Evolutionary conservation across 2,797 vertebrate genomes (phyloP), one percentile per base, ranked within the genome.

Genomic region (Galago senegalensis): DNA sequence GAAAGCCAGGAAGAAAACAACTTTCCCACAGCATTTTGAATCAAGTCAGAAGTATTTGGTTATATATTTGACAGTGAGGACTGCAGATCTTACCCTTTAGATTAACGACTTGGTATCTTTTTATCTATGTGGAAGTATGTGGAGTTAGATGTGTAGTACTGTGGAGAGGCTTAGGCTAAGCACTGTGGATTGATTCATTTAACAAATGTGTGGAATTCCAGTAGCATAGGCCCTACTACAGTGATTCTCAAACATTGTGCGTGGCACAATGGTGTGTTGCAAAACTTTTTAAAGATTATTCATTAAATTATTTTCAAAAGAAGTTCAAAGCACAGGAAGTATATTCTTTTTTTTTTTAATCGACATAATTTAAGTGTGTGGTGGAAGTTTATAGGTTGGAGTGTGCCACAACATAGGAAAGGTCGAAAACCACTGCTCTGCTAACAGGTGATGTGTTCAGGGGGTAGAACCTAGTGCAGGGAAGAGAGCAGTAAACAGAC

Each of bases 1-100:
- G 89, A 97, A 93, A 23, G 18, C 34, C 29, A 84, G 46, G 61
- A 92, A 79, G 58, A 65, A 94, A 83, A 53, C 53, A 89, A 87
- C 7, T 49, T 88, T 73, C n/a, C 18, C 25, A 3, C 58, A 70
- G 60, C 29, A 58, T 80, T 93, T 86, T 89, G 12, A 92, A 63
- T 79, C 31, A 13, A 88, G 67, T 84, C 63, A 69, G 27, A 88
- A 85, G 11, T 84, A 84, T n/a, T 73, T 96, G 40, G 21, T 88
- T 75, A n/a, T 61, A 34, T 69, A 81, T 87, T 95, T 72, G 53
- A 79, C 29, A 92, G 25, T 21, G 31, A 61, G n/a, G 53, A 20
- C 9, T 94, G 8, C 20, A 94, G 40, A 93, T 65, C n/a, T 94
- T 73, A 79, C 84, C 40, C 40, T 91, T 93, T 29, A 11, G 29